Percentiles rank a stretch among this genome's conserved stretches.
phyloP scores from a whole-genome alignment of 2,113 vertebrate species.

The Kryptolebias marmoratus region DNA sequence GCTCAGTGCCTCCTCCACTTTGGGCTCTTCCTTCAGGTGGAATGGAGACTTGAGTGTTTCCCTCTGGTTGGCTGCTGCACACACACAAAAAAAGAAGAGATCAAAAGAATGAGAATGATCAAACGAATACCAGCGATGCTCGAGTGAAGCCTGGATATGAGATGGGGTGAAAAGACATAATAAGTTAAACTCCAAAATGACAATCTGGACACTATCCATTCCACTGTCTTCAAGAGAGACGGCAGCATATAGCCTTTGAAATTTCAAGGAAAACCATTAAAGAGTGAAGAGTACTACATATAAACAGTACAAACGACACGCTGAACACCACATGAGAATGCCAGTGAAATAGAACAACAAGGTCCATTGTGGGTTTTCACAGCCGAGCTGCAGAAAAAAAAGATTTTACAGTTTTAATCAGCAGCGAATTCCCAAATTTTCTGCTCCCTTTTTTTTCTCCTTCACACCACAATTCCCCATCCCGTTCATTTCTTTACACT shows the following conservation, averaged over 20 bases:
- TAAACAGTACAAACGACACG: neutral
- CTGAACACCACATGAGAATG: neutral
- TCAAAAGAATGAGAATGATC: constrained; percentile 7
- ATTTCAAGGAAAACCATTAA: neutral
- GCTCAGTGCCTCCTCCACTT: constrained; percentile 84
- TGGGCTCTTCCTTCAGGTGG: constrained; percentile 94
- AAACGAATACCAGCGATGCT: neutral
- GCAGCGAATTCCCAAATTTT: constrained; percentile 37
- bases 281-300: constrained; percentile 2
- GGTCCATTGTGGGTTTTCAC: constrained; percentile 27
- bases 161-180: neutral
- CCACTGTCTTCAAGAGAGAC: neutral
- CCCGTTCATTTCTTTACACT: constrained; percentile 24
- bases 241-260: neutral
- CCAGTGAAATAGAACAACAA: constrained; percentile 23
- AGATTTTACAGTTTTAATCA: constrained; percentile 41
- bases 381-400: constrained; percentile 14
- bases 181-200: neutral
- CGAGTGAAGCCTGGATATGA: neutral
- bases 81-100: constrained; percentile 31
- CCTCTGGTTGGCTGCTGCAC: constrained; percentile 96
- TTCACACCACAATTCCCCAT: constrained; percentile 16
- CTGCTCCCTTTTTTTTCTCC: constrained; percentile 20
- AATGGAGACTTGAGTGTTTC: constrained; percentile 91
- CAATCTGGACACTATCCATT: no score